Base-by-base conservation (phyloP, 2,888 invertebrate genomes). In the Parthenolecanium corni region DNA sequence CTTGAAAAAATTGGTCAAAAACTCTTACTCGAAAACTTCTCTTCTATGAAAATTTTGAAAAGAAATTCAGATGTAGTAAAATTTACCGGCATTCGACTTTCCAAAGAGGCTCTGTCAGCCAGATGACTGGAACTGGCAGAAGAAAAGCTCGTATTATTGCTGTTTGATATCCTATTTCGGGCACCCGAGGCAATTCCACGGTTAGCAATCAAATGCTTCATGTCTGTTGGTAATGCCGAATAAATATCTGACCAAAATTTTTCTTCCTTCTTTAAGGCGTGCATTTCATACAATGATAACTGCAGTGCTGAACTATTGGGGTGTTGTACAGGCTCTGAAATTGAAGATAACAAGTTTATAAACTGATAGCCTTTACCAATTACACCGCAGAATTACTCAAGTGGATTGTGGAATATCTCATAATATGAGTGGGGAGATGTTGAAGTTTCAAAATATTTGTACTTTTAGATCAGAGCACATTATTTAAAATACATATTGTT, bases 161-260 rank as follows among this genome's bases (percentile, higher is more conserved):
- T 57, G 31, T 18, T 46, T 44, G 57, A 38, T 12, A 61, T 36
- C 14, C 51, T 61, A 21, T 21, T 49, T 14, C 61, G 51, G n/a
- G 38, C 9, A 31, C 36, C 40, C 1, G 57, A 42, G 16, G 25
- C 57, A 16, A 57, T 31, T 31, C 40, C 40, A 9, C 61, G 61
- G 36, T 61, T 61, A 0, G 51, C 49, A n/a, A 61, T 49, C n/a
- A 61, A 16, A 24, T 61, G 61, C n/a, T 61, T 61, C 61, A 61
- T 61, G 40, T 61, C 61, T 14, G 61, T 51, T 4, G 61, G 61
- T 16, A 61, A 4, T 11, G 61, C 61, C 6, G 61, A 61, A 16
- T 61, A 61, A 21, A 61, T 61, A 61, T 61, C 61, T 12, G 61
- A 61, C 61, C 61, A 61, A 36, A 61, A 61, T 51, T 61, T 61